Conservation (phyloP, 2,797 vertebrate genomes). For the Lutjanus argentimaculatus region DNA sequence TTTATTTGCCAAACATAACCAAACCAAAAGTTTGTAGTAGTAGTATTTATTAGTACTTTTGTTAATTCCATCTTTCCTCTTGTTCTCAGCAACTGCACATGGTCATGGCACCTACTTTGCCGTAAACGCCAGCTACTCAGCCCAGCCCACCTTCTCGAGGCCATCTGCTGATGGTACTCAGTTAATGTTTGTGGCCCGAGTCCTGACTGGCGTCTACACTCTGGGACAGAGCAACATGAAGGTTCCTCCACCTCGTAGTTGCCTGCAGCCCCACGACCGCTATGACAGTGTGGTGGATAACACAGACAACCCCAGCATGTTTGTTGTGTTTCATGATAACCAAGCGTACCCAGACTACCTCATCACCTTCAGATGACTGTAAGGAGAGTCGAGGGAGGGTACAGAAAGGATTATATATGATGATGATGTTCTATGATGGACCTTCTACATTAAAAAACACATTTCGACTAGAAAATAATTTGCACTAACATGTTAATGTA, state of each 20-base stretch:
- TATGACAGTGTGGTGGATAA: conserved; percentile 78
- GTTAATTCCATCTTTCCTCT: not conserved
- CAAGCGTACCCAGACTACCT: conserved; percentile 82
- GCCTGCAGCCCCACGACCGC: conserved; percentile 18
- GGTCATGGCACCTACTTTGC: conserved; percentile 84
- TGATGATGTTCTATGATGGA: too few relatives aligned
- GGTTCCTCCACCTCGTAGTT: conserved; percentile 36
- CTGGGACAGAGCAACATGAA: conserved; percentile 45
- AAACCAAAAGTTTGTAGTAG: too few relatives aligned
- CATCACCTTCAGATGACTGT: conserved; percentile 73
- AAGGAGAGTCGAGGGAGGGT: not conserved
- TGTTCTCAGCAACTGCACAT: conserved; percentile 54
- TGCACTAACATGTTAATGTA: not conserved
- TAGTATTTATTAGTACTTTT: not conserved
- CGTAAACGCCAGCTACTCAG: conserved; percentile 73
- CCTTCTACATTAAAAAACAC: too few relatives aligned
- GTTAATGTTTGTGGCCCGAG: conserved; percentile 79
- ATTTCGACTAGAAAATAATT: too few relatives aligned
- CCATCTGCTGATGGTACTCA: conserved; percentile 66
- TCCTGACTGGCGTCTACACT: conserved; percentile 74
- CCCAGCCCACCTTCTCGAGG: conserved; percentile 38
- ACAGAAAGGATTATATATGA: not conserved
- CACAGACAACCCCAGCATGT: conserved; percentile 58
- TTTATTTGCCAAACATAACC: too few relatives aligned
- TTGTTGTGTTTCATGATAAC: conserved; percentile 80